Evolutionary conservation across 2,888 invertebrate genomes (phyloP).

Genomic region (Tipula lateralis): DNA sequence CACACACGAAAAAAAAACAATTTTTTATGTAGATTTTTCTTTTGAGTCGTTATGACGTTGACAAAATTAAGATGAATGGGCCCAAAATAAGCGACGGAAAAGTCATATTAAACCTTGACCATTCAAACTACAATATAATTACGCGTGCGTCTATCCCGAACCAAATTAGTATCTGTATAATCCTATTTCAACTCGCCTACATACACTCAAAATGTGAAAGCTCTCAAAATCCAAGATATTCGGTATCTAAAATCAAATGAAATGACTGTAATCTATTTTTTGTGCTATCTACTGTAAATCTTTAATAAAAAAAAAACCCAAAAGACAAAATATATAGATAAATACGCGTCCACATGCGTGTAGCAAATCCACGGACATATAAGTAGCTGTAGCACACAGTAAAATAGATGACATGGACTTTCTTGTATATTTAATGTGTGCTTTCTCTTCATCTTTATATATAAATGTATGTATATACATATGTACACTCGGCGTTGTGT

Average conservation of each 20-base stretch:
- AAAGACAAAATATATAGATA: not conserved
- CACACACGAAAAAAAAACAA: not conserved
- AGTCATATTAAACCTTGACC: not conserved
- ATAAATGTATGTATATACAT: not conserved
- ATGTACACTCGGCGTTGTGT: not conserved
- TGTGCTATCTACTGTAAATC: not conserved
- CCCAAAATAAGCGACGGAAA: not conserved
- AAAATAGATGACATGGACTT: slow-evolving; percentile 27
- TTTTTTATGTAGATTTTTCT: not conserved
- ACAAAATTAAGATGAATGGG: slow-evolving; percentile 6
- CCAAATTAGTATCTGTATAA: not conserved
- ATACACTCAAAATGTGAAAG: not conserved
- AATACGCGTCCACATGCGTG: not conserved
- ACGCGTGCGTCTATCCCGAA: not conserved
- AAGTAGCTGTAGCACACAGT: not conserved
- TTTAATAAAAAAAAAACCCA: not conserved
- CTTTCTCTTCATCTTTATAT: not conserved
- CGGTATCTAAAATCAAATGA: not conserved
- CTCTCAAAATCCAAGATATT: not conserved
- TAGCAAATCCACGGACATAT: slow-evolving; percentile 20
- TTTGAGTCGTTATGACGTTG: slow-evolving; percentile 26
- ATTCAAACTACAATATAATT: too few relatives aligned
- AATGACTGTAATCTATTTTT: not conserved
- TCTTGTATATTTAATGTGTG: slow-evolving; percentile 12
- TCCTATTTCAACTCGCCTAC: not conserved